Conservation (phyloP, 2,888 invertebrate genomes). For the Syrista parreyssii region DNA sequence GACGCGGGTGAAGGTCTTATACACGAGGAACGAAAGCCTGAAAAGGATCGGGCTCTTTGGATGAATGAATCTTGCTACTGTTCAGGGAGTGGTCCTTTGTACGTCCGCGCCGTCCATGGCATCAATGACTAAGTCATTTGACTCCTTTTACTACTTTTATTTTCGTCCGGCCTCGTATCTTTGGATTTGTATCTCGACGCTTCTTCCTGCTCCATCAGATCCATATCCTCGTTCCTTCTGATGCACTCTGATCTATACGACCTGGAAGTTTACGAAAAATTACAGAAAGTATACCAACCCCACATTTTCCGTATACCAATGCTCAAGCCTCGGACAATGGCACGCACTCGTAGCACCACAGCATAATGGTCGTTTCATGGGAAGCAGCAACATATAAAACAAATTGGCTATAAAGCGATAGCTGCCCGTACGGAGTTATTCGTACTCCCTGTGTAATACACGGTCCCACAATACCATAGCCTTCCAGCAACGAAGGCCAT, state of each 20-base stretch:
- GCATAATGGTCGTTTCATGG: conserved; percentile 52
- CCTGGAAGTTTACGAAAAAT: background rate
- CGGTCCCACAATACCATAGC: background rate
- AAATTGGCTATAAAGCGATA: conserved; percentile 59
- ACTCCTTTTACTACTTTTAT: background rate
- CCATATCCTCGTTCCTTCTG: background rate
- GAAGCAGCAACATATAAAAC: conserved; percentile 59
- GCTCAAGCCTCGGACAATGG: conserved; percentile 25
- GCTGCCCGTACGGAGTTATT: conserved; percentile 41
- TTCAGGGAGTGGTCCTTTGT: conserved; percentile 20
- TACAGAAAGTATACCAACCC: conserved; percentile 5
- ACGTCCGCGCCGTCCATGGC: background rate
- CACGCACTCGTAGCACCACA: conserved; percentile 28
- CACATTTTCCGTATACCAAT: conserved; percentile 22
- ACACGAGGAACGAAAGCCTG: background rate
- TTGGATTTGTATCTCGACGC: background rate
- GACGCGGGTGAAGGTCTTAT: background rate
- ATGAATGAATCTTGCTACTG: conserved; percentile 26
- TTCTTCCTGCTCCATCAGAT: background rate
- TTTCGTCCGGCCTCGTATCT: background rate
- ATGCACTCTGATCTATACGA: background rate
- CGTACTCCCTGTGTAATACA: conserved; percentile 25
- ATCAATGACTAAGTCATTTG: conserved; percentile 7
- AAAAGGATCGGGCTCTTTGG: background rate
- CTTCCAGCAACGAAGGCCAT: background rate